Evolutionary conservation across 2,888 invertebrate genomes (phyloP), one percentile per base, ranked within the genome.

Genomic region (Psylliodes chrysocephalus): DNA sequence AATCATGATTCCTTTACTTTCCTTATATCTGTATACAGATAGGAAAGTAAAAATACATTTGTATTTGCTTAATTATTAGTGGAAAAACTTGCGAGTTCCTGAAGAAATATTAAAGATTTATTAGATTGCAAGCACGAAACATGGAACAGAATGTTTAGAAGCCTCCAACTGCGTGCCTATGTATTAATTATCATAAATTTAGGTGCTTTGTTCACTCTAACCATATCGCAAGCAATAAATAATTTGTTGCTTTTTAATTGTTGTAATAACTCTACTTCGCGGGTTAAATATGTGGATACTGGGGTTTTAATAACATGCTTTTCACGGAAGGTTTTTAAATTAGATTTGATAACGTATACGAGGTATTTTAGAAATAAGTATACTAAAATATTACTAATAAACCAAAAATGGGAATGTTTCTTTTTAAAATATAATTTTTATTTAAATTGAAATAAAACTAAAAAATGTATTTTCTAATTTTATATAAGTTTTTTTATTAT

Each of bases 141-240:
- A 49, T 59, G 40, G 38, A 59, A 59, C 61, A 62, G 28, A 18
- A 22, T 62, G 42, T 62, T 56, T 25, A 49, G 62, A 42, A 38
- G 49, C 40, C 30, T 56, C 38, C 17, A 12, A 22, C 18, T 62
- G 62, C 55, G 62, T 62, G 62, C 51, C 38, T 40, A 33, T 15
- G 28, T 35, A 51, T 55, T 49, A 30, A 56, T 62, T 62, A 56
- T 55, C 51, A 56, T 56, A 61, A 49, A 61, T 56, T 46, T 35
- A 22, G 40, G 33, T 22, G 35, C 46, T 33, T 19, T 47, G 46
- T 56, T 33, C 56, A 56, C 28, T 47, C 10, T 12, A 56, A 14
- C 35, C 14, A 4, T 56, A 56, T 56, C 56, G 25, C n/a, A 18
- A 56, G 56, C 46, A 47, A 56, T 56, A 47, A 56, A 56, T 56